A percentile compares a stretch with the other conserved stretches of the same genome.
These are phyloP conservation scores for cattle (Bos taurus) DNA, from an alignment of 2,113 vertebrate species.

Conservation along the genomic window DNA sequence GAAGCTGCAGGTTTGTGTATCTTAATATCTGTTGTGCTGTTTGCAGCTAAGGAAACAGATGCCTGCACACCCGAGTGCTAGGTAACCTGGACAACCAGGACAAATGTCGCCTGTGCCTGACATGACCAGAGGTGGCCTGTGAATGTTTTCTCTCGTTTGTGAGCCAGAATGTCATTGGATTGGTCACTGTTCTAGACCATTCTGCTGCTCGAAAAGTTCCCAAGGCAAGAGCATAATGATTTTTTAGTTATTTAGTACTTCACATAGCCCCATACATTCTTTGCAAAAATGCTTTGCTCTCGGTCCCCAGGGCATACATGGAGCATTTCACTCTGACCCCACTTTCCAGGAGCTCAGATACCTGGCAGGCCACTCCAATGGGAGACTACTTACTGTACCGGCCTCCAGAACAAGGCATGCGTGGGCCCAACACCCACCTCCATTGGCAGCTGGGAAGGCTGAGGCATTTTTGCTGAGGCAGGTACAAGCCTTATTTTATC, in stretches of 20 bases:
- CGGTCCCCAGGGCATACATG: accelerated
- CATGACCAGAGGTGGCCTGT: not conserved
- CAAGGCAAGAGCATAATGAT: not conserved
- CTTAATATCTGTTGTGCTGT: not conserved
- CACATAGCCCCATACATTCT: too few species aligned
- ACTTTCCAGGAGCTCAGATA: not conserved
- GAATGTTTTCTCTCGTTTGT: not conserved
- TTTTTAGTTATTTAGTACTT: not conserved
- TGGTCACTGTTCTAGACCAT: too few species aligned
- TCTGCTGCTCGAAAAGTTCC: not conserved
- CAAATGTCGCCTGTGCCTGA: not conserved
- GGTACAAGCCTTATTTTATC: not conserved
- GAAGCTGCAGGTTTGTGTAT: not conserved
- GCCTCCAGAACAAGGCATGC: too few species aligned
- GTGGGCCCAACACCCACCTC: accelerated
- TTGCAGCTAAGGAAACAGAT: not conserved
- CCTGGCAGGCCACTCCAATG: accelerated
- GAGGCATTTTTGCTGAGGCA: not conserved
- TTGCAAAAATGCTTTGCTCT: not conserved
- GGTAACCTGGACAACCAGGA: not conserved
- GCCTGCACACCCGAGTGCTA: not conserved
- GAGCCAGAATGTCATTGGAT: not conserved
- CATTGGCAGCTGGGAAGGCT: accelerated
- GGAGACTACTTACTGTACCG: accelerated
- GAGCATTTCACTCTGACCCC: not conserved